Base-by-base conservation (phyloP, 1,140 invertebrate genomes). In the Drosophila cardini region DNA sequence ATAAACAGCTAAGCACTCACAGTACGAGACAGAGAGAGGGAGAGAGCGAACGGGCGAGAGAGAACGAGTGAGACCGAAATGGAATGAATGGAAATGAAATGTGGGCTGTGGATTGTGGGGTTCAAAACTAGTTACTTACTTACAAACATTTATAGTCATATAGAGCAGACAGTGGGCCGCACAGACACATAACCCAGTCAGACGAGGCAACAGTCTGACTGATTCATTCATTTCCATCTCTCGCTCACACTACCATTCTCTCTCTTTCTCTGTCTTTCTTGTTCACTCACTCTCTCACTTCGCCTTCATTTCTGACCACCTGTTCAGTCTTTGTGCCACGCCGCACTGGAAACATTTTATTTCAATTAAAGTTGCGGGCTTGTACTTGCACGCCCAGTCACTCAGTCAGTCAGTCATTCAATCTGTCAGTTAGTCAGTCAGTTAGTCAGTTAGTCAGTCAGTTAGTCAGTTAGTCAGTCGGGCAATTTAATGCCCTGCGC, bases 71-170 rank as follows among this genome's bases (percentile, higher is more conserved):
- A 45, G 58, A 26, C 34, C 11, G 36, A 13, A 42, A 48, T 61
- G 62, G 65, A 84, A 80, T 79, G 70, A 83, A 76, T 76, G 78
- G 75, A 86, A 80, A 65, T 76, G 69, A 79, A 86, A 79, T 83
- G 69, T 71, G 80, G 58, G 73, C 71, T 53, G 72, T 50, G 76
- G 46, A 32, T 15, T 15, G 58, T 26, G 62, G 55, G 26, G 60
- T 40, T 63, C 53, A 77, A 84, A 89, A 89, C 85, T 87, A 87
- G 85, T 89, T 89, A 89, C 85, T 76, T 72, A 60, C 62, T 89
- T 68, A 74, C 69, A 72, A 80, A 76, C 85, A 80, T 90, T 72
- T 83, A 89, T 81, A 78, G 83, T 76, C 83, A 87, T 87, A 52
- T 83, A 60, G 83, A 79, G 67, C 79, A 79, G 75, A 79, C 79